Evolutionary conservation across 2,888 invertebrate species (phyloP).

Genomic region (Meganola albula): DNA sequence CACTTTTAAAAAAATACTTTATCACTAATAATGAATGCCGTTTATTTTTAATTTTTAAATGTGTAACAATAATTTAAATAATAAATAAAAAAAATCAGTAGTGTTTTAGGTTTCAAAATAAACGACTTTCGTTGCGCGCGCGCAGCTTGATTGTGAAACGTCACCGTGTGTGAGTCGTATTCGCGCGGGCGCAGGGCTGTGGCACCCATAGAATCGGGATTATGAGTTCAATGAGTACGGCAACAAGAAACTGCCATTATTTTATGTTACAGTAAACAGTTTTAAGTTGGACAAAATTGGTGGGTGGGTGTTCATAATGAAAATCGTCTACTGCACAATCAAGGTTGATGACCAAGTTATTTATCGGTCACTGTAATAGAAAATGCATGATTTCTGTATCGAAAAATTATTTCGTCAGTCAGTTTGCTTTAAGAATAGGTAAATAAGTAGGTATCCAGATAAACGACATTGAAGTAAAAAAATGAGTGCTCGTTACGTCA

Average conservation of each 20-base stretch:
- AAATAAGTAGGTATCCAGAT: too few relatives aligned
- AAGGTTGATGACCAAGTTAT: too few relatives aligned
- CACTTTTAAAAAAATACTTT: neutral
- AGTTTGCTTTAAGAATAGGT: too few relatives aligned
- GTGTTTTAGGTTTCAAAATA: constrained; percentile 8
- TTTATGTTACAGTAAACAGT: too few relatives aligned
- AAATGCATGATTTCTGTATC: too few relatives aligned
- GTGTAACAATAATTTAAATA: neutral
- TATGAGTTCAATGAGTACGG: constrained; percentile 21
- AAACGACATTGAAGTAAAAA: too few relatives aligned
- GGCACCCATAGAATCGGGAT: constrained; percentile 17
- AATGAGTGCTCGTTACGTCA: too few relatives aligned
- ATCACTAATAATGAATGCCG: neutral
- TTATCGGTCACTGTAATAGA: too few relatives aligned
- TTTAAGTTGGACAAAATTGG: too few relatives aligned
- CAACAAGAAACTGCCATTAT: constrained; percentile 12
- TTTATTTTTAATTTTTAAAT: neutral
- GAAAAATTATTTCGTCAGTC: too few relatives aligned
- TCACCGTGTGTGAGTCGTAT: constrained; percentile 26
- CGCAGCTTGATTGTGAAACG: constrained; percentile 27
- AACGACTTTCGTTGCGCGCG: constrained; percentile 25
- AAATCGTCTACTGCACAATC: too few relatives aligned
- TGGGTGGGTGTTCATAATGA: too few relatives aligned
- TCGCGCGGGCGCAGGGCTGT: constrained; percentile 13
- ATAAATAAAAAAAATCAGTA: constrained; percentile 1